Evolutionary conservation across 2,888 invertebrate genomes (phyloP), one percentile per base, ranked within the genome.

Genomic region (Tupiocoris notatus): DNA sequence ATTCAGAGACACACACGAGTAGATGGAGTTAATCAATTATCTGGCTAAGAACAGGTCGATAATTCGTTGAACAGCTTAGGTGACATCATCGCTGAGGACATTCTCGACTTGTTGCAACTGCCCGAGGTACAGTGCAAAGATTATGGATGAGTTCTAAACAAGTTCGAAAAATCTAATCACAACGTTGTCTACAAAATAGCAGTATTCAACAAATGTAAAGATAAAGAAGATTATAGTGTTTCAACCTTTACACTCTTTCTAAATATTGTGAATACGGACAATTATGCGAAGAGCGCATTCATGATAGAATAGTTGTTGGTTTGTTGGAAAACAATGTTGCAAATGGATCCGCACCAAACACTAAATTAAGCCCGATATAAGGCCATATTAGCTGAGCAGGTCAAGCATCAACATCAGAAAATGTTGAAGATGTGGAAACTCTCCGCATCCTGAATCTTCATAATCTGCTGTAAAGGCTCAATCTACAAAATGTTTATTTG

Each of bases 231-330:
- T 16, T 74, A 67, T 21, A 16, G 56, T n/a, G 70, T 62, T 20
- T 22, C 24, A 0, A 18, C 21, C 9, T 76, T 2, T 80, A 79
- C 12, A 57, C 56, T 56, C 65, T 81, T 23, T 78, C 78, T 7
- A 79, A 80, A 77, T 64, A 63, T 17, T 81, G 80, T 76, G 78
- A 80, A 57, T 81, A 79, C 64, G 79, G 76, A 21, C 73, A 62
- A 2, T 23, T 81, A 23, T 77, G 79, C 57, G 80, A 81, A n/a
- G 80, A 81, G 75, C 65, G 82, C 39, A 79, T 82, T 21, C 64
- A 81, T 56, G 82, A 82, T 71, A 71, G 78, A 71, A 77, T 82
- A 18, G 79, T 82, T n/a, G 79, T 80, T 12, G 77, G 77, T 12
- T 7, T 39, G 12, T 3, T n/a, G 2, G 70, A 70, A 16, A 23